These are phyloP conservation scores for Ptyas mucosa DNA, from an alignment of 2,113 vertebrate genomes.

Conservation along the genomic window DNA sequence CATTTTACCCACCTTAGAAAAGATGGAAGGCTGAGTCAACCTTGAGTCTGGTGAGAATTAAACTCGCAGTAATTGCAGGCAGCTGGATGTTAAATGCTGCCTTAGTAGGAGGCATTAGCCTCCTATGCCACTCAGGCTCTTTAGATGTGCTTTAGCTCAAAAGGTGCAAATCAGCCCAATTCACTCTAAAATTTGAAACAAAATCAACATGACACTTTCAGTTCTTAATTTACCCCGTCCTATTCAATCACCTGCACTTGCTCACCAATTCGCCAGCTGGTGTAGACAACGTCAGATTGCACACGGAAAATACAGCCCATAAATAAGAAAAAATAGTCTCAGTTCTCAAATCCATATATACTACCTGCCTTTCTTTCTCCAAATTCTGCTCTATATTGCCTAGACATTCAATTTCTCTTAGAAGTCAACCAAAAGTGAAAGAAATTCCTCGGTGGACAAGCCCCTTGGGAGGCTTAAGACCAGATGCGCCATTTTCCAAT, in stretches of 20 bases:
- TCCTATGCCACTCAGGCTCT: too few relatives aligned
- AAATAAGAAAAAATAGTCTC: not conserved
- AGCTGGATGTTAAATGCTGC: too few relatives aligned
- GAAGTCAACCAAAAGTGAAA: not conserved
- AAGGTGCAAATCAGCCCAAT: not conserved
- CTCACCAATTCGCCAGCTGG: not conserved
- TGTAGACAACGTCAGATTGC: not conserved
- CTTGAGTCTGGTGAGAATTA: too few relatives aligned
- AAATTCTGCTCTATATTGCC: not conserved
- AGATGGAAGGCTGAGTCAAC: too few relatives aligned
- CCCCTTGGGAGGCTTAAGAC: not conserved
- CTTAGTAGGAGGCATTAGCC: too few relatives aligned
- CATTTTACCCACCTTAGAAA: too few relatives aligned
- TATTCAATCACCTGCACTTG: not conserved
- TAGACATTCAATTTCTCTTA: not conserved
- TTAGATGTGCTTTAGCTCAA: not conserved
- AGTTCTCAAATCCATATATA: not conserved
- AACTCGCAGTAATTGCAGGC: too few relatives aligned
- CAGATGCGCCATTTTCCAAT: rapidly evolving
- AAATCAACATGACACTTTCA: not conserved
- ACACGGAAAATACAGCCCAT: not conserved
- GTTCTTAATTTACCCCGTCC: not conserved
- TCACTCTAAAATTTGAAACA: not conserved
- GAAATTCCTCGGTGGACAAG: not conserved
- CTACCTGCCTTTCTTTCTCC: not conserved